Evolutionary conservation across 2,113 vertebrate species (phyloP).

Genomic region (Plecturocebus donacophilus): DNA sequence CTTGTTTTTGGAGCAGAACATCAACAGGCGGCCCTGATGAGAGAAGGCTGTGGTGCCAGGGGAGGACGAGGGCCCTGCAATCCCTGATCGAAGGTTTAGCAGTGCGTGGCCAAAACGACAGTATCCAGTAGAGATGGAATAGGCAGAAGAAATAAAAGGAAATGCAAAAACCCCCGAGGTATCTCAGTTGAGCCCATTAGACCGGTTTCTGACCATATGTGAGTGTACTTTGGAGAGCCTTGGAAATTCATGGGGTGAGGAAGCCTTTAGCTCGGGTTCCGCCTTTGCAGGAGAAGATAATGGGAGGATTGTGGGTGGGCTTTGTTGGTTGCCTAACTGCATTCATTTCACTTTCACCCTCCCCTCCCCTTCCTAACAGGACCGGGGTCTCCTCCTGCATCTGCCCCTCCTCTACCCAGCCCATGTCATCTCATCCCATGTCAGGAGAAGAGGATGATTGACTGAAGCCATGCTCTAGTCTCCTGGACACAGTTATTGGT

Average conservation of each 20-base stretch:
- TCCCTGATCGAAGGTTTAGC: neutral
- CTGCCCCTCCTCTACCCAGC: rapidly evolving
- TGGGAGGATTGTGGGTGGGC: neutral
- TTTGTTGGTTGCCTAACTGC: neutral
- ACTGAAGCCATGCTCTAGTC: neutral
- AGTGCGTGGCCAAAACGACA: neutral
- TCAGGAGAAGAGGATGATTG: neutral
- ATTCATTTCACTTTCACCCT: neutral
- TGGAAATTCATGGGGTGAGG: neutral
- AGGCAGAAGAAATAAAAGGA: neutral
- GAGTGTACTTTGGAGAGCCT: neutral
- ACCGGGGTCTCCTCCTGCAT: neutral
- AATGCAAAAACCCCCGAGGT: neutral
- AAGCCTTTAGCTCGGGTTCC: too few species aligned
- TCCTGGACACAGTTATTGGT: neutral
- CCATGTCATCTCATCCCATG: neutral
- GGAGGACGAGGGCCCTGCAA: rapidly evolving
- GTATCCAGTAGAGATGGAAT: neutral
- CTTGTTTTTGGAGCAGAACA: neutral
- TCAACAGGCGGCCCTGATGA: rapidly evolving
- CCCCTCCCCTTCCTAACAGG: neutral
- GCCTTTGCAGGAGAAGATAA: neutral
- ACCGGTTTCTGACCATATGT: neutral
- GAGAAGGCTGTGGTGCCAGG: neutral
- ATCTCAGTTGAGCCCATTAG: neutral